These are phyloP conservation scores for Poecile montanus DNA, from an alignment of 2,797 vertebrate species.

Conservation along the genomic window DNA sequence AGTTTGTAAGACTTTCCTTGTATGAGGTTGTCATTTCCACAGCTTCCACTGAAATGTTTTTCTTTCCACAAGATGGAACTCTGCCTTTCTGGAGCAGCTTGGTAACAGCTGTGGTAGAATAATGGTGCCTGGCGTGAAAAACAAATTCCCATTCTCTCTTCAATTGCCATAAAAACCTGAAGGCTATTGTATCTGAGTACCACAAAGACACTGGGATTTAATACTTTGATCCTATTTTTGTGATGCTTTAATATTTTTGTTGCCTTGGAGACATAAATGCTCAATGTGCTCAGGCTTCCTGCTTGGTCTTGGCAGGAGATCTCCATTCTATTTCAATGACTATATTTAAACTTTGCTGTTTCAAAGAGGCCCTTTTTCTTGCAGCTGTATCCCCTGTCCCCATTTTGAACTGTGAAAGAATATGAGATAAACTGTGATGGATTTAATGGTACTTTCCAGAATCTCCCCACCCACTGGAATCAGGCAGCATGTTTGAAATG, in stretches of 20 bases:
- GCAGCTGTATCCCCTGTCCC: constrained; percentile 34
- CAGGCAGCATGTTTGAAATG: neutral
- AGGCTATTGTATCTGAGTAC: constrained; percentile 31
- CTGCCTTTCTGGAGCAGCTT: neutral
- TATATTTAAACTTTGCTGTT: constrained; percentile 56
- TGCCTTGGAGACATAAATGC: constrained; percentile 50
- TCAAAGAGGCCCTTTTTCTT: constrained; percentile 14
- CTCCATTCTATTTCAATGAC: neutral
- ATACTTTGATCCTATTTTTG: constrained; percentile 52
- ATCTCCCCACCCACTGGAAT: neutral
- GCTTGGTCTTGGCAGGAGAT: constrained; percentile 48
- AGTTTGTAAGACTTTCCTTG: neutral
- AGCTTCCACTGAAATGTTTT: neutral
- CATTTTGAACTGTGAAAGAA: neutral
- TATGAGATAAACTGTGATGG: neutral
- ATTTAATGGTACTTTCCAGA: constrained; percentile 7
- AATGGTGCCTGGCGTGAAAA: constrained; percentile 8
- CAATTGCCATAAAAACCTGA: constrained; percentile 38
- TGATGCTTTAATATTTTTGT: constrained; percentile 63
- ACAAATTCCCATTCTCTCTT: constrained; percentile 16
- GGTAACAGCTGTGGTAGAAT: constrained; percentile 15
- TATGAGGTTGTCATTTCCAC: neutral
- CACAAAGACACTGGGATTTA: constrained; percentile 42
- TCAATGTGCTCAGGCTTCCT: constrained; percentile 48
- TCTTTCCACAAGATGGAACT: neutral